These are phyloP conservation scores for Phataginus tetradactyla DNA, from an alignment of 2,797 vertebrate genomes.

Conservation along the genomic window DNA sequence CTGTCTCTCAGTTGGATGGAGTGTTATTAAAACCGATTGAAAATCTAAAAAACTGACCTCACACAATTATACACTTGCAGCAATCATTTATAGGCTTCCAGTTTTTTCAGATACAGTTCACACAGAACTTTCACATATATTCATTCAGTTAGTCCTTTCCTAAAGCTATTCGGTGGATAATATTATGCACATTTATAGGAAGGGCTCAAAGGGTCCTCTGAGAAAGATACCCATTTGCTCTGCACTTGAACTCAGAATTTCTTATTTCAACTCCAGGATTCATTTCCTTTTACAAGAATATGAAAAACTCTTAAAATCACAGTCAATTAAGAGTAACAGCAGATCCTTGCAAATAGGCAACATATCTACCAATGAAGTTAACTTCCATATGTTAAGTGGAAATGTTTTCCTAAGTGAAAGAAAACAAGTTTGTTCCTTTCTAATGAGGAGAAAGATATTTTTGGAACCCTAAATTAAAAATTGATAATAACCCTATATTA, in stretches of 20 bases:
- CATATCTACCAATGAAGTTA: neutral
- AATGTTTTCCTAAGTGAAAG: neutral
- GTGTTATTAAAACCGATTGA: conserved; percentile 1
- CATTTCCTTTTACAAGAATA: neutral
- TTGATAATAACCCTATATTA: neutral
- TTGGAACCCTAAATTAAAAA: neutral
- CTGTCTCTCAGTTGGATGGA: neutral
- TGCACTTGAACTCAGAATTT: conserved; percentile 28
- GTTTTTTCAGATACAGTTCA: neutral
- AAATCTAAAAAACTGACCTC: conserved; percentile 15
- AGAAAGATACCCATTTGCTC: neutral
- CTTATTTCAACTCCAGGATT: neutral
- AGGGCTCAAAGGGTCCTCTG: neutral
- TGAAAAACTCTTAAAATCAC: neutral
- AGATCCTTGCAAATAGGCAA: neutral
- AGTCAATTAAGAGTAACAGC: neutral
- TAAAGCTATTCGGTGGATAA: neutral
- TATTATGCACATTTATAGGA: neutral
- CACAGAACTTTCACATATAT: neutral
- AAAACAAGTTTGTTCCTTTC: neutral
- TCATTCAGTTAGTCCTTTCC: neutral
- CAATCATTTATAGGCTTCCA: neutral
- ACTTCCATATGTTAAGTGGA: neutral
- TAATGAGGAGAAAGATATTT: neutral
- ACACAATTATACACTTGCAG: neutral